These are phyloP conservation scores for Oceanites oceanicus DNA, from an alignment of 2,113 vertebrate species.

Conservation along the genomic window DNA sequence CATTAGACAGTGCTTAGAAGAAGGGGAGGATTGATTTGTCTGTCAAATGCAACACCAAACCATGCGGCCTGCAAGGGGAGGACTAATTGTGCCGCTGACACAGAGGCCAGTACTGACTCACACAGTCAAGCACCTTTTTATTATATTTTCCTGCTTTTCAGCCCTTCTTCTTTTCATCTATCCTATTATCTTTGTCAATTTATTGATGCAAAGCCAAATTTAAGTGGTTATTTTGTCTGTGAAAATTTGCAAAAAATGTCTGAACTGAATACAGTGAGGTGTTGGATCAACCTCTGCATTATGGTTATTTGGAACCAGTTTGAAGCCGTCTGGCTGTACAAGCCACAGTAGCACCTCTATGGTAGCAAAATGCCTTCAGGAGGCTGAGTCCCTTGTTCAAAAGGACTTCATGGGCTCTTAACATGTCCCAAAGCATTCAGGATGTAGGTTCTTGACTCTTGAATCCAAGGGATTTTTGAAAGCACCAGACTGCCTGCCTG, in stretches of 20 bases:
- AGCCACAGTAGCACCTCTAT: neutral
- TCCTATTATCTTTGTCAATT: constrained; percentile 16
- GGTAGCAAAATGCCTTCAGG: neutral
- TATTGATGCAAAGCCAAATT: constrained; percentile 44
- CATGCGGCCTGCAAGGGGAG: constrained; percentile 20
- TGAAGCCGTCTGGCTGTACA: neutral
- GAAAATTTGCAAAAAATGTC: neutral
- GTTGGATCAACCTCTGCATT: neutral
- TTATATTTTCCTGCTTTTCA: constrained; percentile 48
- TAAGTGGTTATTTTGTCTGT: constrained; percentile 21
- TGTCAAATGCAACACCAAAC: constrained; percentile 59
- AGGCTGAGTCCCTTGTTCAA: neutral
- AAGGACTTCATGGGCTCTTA: neutral
- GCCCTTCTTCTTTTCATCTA: constrained; percentile 33
- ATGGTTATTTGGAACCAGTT: neutral
- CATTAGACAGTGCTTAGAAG: constrained; percentile 56
- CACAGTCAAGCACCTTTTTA: constrained; percentile 57
- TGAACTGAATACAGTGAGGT: neutral
- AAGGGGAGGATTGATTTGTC: constrained; percentile 68
- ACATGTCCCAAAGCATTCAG: neutral
- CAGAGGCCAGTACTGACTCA: constrained; percentile 22
- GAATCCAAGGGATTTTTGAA: neutral
- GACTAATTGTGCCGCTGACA: constrained; percentile 58
- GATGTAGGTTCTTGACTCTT: neutral
- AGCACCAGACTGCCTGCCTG: neutral